phyloP scores from a whole-genome alignment of 2,113 vertebrate species.

The Azemiops feae region DNA sequence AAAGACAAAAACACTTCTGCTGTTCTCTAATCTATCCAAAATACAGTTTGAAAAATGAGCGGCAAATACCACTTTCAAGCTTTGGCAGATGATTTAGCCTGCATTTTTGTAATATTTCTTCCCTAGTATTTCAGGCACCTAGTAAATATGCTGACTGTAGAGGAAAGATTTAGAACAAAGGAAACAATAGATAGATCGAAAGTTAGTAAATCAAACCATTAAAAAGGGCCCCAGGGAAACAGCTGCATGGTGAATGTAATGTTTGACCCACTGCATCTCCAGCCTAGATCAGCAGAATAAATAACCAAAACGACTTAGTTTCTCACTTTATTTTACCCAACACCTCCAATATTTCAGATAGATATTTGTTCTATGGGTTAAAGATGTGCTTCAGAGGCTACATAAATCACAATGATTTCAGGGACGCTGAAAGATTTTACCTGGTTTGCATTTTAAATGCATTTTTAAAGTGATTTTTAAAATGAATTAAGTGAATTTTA shows the following conservation, averaged over 20 bases:
- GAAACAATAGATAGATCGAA: not conserved
- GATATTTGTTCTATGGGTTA: not conserved
- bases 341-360: not conserved
- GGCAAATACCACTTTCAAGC: not conserved
- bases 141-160: not conserved
- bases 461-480: not conserved
- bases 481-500: not conserved
- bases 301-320: not conserved
- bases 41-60: not conserved
- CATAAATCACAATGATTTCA: not conserved
- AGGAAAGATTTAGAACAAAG: not conserved
- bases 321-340: not conserved
- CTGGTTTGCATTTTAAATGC: too few species aligned
- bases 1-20: not conserved
- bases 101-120: not conserved
- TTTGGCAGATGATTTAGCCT: not conserved
- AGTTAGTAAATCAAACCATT: not conserved
- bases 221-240: not conserved
- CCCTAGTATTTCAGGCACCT: not conserved
- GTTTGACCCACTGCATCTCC: not conserved
- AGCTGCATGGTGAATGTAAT: not conserved
- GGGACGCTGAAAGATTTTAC: not conserved
- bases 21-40: not conserved
- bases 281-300: not conserved
- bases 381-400: not conserved